Evolutionary conservation across 2,888 invertebrate genomes (phyloP), one percentile per base, ranked within the genome.

Genomic region (Sialis fuliginosa): DNA sequence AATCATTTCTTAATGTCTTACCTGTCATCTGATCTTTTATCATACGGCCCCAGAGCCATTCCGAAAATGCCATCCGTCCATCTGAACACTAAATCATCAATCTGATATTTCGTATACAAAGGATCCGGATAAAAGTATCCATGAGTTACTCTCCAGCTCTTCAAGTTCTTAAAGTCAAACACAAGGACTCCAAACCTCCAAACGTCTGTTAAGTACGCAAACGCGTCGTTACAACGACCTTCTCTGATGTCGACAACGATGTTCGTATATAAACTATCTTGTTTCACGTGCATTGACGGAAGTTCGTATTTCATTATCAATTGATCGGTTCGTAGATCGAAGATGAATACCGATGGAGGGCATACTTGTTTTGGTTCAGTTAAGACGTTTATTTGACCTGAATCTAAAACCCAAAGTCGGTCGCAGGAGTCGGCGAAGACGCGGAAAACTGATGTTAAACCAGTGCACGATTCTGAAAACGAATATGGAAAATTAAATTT

Each of bases 1-100:
- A n/a, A n/a, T n/a, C 22, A 22, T 22, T 22, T 22, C 4, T 22
- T 2, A 22, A 22, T 22, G 22, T 22, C 22, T 22, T 22, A 22
- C 22, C 37, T n/a, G 44, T 86, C 81, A 13, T 65, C 58, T 10
- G 62, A 59, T 46, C 66, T 57, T 2, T 66, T 60, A 53, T 66
- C 58, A 32, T 59, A 57, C 6, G 79, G 77, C n/a, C 79, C 75
- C 41, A 85, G 57, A 0, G 84, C 76, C 53, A 85, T 63, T 0
- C 84, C 84, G 56, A 87, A 85, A 22, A 87, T 72, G 0, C 87
- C 87, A 57, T 87, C 87, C 6, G 81, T 69, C 87, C 86, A 88
- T 56, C 85, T 81, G 57, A 86, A 88, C 52, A 80, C 79, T 0
- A 85, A 57, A 2, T 80, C 82, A 51, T 83, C 81, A 1, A 87